These are phyloP conservation scores for Glyphotaelius pellucidus DNA, from an alignment of 2,888 invertebrate genomes.

Conservation along the genomic window DNA sequence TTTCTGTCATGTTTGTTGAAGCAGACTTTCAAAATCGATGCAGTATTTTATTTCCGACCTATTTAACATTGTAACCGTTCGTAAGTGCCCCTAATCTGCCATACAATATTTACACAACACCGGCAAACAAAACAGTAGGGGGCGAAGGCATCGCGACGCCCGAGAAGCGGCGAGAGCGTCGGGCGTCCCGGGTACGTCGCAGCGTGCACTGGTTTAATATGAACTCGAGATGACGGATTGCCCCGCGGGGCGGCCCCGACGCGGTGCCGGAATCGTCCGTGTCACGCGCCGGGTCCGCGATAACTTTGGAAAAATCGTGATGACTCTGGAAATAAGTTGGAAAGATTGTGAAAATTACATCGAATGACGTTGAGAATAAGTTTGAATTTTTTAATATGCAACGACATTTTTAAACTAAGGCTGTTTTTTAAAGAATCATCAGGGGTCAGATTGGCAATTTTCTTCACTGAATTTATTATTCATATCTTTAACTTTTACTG, in stretches of 20 bases:
- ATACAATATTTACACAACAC: slow-evolving; percentile 27
- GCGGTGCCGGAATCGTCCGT: slow-evolving; percentile 2
- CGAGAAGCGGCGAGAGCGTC: neutral
- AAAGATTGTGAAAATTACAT: neutral
- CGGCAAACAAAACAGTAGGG: neutral
- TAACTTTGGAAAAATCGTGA: slow-evolving; percentile 2
- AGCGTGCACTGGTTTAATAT: slow-evolving; percentile 58
- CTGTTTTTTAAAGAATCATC: neutral
- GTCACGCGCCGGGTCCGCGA: neutral
- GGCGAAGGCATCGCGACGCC: neutral
- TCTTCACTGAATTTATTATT: neutral
- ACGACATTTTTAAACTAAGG: neutral
- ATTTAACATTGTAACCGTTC: neutral
- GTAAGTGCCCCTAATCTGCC: neutral
- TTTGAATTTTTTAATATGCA: neutral
- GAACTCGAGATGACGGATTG: slow-evolving; percentile 59
- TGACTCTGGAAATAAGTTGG: neutral
- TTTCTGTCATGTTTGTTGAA: neutral
- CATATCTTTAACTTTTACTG: neutral
- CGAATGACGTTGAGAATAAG: neutral
- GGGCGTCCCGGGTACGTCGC: slow-evolving; percentile 50
- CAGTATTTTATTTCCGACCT: neutral
- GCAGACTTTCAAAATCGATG: neutral
- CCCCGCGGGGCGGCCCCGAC: slow-evolving; percentile 47
- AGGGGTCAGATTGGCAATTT: neutral